phyloP scores from a whole-genome alignment of 2,888 invertebrate genomes.

The Pilophorus perplexus region DNA sequence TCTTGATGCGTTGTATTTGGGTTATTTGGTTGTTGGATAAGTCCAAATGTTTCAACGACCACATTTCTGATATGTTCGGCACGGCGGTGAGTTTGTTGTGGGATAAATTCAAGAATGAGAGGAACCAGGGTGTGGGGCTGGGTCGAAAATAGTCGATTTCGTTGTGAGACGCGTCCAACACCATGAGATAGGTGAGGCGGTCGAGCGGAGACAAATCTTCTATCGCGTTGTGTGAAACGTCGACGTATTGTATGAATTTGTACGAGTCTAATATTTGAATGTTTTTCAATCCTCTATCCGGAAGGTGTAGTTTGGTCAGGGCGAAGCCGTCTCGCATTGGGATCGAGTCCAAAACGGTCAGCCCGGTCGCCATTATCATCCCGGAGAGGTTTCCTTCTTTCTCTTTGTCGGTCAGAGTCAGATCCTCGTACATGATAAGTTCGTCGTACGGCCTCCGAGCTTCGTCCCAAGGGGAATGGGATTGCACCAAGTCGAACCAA shows the following conservation, averaged over 20 bases:
- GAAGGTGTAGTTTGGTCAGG: conserved; percentile 58
- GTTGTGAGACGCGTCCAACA: conserved; percentile 60
- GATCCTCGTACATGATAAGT: conserved; percentile 14
- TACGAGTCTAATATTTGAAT: conserved; percentile 58
- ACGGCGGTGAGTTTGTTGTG: conserved; percentile 59
- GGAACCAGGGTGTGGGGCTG: conserved; percentile 57
- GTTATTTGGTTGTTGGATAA: conserved; percentile 62
- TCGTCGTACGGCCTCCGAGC: conserved; percentile 4
- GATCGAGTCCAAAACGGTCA: conserved; percentile 57
- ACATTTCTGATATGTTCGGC: conserved; percentile 58
- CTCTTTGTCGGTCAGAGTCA: conserved; percentile 23
- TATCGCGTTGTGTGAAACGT: conserved; percentile 60
- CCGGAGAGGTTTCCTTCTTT: conserved; percentile 56
- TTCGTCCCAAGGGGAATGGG: conserved; percentile 21
- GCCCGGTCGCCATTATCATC: conserved; percentile 57
- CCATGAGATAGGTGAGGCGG: conserved; percentile 59
- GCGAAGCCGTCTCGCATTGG: conserved; percentile 59
- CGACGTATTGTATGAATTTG: conserved; percentile 61
- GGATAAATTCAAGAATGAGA: conserved; percentile 62
- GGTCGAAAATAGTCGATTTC: conserved; percentile 51
- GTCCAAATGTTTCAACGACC: conserved; percentile 63
- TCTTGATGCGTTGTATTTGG: conserved; percentile 57
- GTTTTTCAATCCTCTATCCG: conserved; percentile 53
- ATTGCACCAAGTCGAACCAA: conserved; percentile 28
- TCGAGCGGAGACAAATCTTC: conserved; percentile 57